Evolutionary conservation across 2,888 invertebrate species (phyloP).

Genomic region (Rosalia funebris): DNA sequence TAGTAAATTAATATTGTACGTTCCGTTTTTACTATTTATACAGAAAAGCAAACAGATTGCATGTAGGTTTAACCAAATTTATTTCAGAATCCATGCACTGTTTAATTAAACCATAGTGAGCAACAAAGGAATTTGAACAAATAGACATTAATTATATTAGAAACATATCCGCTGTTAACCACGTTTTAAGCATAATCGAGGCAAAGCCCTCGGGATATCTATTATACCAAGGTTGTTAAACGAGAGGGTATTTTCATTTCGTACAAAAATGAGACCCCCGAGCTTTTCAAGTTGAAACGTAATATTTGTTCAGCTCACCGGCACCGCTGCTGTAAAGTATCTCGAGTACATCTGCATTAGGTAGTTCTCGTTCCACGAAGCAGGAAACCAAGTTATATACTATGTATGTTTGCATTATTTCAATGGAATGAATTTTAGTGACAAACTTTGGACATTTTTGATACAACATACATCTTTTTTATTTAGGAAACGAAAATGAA

Average conservation of each 20-base stretch:
- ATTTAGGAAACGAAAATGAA: too few species aligned
- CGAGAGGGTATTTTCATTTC: constrained; percentile 8
- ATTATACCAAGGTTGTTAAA: constrained; percentile 9
- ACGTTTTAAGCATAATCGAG: background rate
- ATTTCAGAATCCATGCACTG: background rate
- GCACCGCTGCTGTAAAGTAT: constrained; percentile 10
- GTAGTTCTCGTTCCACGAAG: constrained; percentile 9
- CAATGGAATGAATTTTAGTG: too few species aligned
- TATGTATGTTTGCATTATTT: too few species aligned
- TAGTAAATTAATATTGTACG: too few species aligned
- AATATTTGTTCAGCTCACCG: constrained; percentile 16
- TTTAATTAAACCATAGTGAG: background rate
- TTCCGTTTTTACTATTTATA: too few species aligned
- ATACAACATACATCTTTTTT: too few species aligned
- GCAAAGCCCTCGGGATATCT: constrained; percentile 2
- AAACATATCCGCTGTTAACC: background rate
- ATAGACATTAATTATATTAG: constrained; percentile 2
- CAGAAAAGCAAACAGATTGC: too few species aligned
- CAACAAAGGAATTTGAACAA: background rate
- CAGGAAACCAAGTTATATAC: too few species aligned
- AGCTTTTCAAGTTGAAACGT: constrained; percentile 15
- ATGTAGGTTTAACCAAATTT: too few species aligned
- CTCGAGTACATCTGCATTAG: constrained; percentile 6
- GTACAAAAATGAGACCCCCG: constrained; percentile 14
- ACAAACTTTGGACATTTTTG: too few species aligned